Evolutionary conservation across 2,888 invertebrate genomes (phyloP).

Genomic region (Aspidapion aeneum): DNA sequence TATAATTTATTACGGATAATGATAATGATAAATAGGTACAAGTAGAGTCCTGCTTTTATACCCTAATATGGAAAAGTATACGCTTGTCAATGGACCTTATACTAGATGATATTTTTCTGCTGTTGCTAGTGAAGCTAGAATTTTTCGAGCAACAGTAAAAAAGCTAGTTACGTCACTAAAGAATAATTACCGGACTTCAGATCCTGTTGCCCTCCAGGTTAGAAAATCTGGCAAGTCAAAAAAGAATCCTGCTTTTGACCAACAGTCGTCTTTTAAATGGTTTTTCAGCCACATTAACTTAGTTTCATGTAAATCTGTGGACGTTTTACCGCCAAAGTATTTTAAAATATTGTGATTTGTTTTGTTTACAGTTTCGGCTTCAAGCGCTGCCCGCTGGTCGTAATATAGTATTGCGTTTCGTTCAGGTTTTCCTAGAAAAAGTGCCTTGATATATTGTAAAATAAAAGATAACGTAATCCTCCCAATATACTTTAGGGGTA

Average conservation of each 20-base stretch:
- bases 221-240: constrained; percentile 93
- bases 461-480: too few species aligned
- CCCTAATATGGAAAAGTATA: too few species aligned
- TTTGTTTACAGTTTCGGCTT: constrained; percentile 76
- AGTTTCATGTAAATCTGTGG: constrained; percentile 92
- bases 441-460: neutral
- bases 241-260: constrained; percentile 67
- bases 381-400: constrained; percentile 80
- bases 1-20: too few species aligned
- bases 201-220: constrained; percentile 86
- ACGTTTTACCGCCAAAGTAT: constrained; percentile 87
- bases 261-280: constrained; percentile 58
- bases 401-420: constrained; percentile 90
- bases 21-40: too few species aligned
- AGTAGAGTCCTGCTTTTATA: too few species aligned
- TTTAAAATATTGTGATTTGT: constrained; percentile 70
- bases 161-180: too few species aligned
- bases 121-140: too few species aligned
- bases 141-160: too few species aligned
- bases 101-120: too few species aligned
- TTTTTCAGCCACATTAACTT: constrained; percentile 90
- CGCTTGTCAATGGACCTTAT: too few species aligned
- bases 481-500: too few species aligned
- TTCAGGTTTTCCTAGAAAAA: constrained; percentile 54
- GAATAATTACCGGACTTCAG: constrained; percentile 54